Evolutionary conservation across 1,140 invertebrate species (phyloP).

Genomic region (Cataglyphis hispanica): DNA sequence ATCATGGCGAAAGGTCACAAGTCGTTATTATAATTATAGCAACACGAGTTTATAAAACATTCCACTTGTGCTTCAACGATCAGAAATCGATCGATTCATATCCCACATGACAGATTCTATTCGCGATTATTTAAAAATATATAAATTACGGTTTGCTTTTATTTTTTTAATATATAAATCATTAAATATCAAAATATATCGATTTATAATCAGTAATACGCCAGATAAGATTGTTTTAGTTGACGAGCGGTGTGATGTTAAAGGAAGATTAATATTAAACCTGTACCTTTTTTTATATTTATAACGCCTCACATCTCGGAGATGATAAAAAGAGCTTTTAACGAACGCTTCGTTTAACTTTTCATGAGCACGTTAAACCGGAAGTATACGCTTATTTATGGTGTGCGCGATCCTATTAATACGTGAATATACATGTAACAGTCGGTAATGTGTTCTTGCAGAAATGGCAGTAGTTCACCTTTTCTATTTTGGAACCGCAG

Average conservation of each 20-base stretch:
- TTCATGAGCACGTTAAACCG: constrained; percentile 56
- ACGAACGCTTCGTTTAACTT: constrained; percentile 55
- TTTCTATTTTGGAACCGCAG: constrained; percentile 23
- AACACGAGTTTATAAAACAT: not conserved
- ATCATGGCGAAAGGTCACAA: constrained; percentile 1
- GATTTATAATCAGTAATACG: not conserved
- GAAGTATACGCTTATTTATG: constrained; percentile 57
- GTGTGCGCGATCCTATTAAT: constrained; percentile 53
- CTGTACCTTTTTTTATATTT: not conserved
- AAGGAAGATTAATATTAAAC: constrained; percentile 32
- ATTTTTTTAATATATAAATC: not conserved
- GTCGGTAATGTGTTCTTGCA: constrained; percentile 5
- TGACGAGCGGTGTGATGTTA: not conserved
- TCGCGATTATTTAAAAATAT: not conserved
- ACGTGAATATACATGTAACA: constrained; percentile 26
- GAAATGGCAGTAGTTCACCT: constrained; percentile 53
- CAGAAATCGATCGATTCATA: not conserved
- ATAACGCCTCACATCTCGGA: not conserved
- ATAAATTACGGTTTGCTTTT: not conserved
- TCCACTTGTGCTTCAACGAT: not conserved
- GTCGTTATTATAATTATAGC: not conserved
- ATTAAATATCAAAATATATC: not conserved
- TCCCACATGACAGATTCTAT: not conserved
- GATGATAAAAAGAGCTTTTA: constrained; percentile 41
- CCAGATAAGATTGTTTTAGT: not conserved